Evolutionary conservation across 1,140 invertebrate species (phyloP), one percentile per base, ranked within the genome.

Genomic region (Megathymus violae): DNA sequence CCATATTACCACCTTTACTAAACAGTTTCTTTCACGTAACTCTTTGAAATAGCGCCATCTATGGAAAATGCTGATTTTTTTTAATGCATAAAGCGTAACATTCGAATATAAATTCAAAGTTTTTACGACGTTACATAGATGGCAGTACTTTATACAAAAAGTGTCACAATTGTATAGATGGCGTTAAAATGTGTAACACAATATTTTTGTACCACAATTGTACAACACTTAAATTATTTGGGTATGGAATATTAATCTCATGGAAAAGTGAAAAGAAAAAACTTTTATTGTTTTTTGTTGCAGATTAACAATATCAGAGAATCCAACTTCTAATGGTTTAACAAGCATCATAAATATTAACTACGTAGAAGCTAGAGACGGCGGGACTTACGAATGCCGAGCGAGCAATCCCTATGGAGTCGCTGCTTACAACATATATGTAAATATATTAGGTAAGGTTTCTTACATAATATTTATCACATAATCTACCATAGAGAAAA

Each of bases 331-430:
- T 7, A 93, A 91, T 54, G 94, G 94, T 2, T 64, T 94, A 1
- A 94, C 93, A 56, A 94, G 93, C 4, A 91, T 93, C 61, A 78
- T 94, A 22, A 93, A 91, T 9, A 92, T 94, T 27, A 92, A 88
- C 25, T 92, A 91, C 17, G 93, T 93, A 31, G 94, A 95, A 81
- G 92, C 94, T 14, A 92, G 94, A 77, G 97, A 98, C 80, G 96
- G 96, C 0, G 96, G 96, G 0, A 93, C 94, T 6, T 98, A 98
- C 82, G 94, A 95, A 47, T 98, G 97, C 78, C 93, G 94, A 5
- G 96, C 96, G 0, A 94, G 95, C 68, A 98, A 98, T 82, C 94
- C 94, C 0, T 96, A 95, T 72, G 97, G 97, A 0, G 94, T 94
- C 14, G 96, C 96, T 61, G 94, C 95, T 60, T 95, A 96, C 73